Conservation (phyloP, 2,797 vertebrate species). For the Poecilia velifera region DNA sequence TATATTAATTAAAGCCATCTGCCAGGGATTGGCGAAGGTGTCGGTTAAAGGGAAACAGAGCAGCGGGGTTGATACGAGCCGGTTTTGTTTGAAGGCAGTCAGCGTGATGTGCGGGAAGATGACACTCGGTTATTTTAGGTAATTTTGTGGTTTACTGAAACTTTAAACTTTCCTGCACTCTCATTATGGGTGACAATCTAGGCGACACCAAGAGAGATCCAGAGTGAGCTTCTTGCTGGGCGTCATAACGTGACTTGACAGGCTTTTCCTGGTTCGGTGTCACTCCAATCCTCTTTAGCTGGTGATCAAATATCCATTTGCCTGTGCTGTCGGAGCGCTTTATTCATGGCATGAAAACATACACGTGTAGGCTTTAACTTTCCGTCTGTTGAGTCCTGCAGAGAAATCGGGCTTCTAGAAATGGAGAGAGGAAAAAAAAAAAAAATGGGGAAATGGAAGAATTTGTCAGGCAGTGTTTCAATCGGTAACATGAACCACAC, state of each 20-base stretch:
- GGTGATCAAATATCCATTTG: constrained; percentile 75
- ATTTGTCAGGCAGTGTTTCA: constrained; percentile 56
- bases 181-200: constrained; percentile 38
- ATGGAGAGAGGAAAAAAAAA: neutral
- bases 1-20: constrained; percentile 85
- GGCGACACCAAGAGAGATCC: constrained; percentile 35
- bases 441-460: constrained; percentile 37
- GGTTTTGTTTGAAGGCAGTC: constrained; percentile 46
- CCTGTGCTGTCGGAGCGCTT: constrained; percentile 66
- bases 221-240: constrained; percentile 37
- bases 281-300: constrained; percentile 73
- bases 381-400: constrained; percentile 35
- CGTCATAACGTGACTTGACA: constrained; percentile 68
- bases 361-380: constrained; percentile 64
- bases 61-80: constrained; percentile 30
- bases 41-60: constrained; percentile 34
- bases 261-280: constrained; percentile 73
- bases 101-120: constrained; percentile 34
- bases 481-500: constrained; percentile 59
- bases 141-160: constrained; percentile 39
- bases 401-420: constrained; percentile 55
- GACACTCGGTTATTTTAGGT: constrained; percentile 48
- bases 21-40: constrained; percentile 62
- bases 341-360: constrained; percentile 55
- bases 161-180: constrained; percentile 24